phyloP scores from a whole-genome alignment of 2,888 invertebrate genomes.

The Leptarthrus brevirostris region DNA sequence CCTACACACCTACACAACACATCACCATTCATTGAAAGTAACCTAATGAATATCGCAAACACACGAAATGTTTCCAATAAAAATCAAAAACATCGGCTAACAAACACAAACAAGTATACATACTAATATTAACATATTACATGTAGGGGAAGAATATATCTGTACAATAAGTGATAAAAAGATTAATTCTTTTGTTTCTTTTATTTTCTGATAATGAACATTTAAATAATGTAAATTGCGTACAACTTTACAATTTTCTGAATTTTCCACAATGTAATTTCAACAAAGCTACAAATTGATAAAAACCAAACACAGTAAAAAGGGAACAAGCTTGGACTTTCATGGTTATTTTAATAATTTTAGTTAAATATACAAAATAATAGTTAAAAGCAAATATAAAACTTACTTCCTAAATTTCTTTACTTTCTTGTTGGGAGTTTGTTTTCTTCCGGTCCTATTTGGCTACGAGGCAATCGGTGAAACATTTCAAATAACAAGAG shows the following conservation, averaged over 20 bases:
- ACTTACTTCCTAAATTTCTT: too few relatives aligned
- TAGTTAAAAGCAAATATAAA: too few relatives aligned
- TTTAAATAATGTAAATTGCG: constrained; percentile 27
- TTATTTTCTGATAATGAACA: constrained; percentile 22
- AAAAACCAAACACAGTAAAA: too few relatives aligned
- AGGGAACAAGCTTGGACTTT: too few relatives aligned
- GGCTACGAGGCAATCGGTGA: too few relatives aligned
- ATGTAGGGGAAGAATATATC: constrained; percentile 50
- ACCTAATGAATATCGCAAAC: neutral
- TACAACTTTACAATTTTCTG: constrained; percentile 35
- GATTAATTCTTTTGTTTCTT: constrained; percentile 37
- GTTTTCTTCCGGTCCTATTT: too few relatives aligned
- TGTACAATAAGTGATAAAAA: constrained; percentile 55
- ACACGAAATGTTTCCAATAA: neutral
- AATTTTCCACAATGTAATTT: constrained; percentile 8
- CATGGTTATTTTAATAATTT: too few relatives aligned
- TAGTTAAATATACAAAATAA: too few relatives aligned
- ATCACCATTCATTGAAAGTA: constrained; percentile 31
- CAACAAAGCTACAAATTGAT: too few relatives aligned
- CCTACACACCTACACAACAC: constrained; percentile 27
- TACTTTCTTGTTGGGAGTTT: too few relatives aligned
- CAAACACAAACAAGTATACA: constrained; percentile 37
- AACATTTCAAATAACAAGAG: too few relatives aligned
- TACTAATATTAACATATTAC: constrained; percentile 47
- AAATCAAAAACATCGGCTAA: constrained; percentile 3